Percentiles rank a stretch among this genome's conserved stretches.
Evolutionary conservation across 2,113 vertebrate genomes (phyloP).

Genomic region (Mesembrinibis cayennensis): DNA sequence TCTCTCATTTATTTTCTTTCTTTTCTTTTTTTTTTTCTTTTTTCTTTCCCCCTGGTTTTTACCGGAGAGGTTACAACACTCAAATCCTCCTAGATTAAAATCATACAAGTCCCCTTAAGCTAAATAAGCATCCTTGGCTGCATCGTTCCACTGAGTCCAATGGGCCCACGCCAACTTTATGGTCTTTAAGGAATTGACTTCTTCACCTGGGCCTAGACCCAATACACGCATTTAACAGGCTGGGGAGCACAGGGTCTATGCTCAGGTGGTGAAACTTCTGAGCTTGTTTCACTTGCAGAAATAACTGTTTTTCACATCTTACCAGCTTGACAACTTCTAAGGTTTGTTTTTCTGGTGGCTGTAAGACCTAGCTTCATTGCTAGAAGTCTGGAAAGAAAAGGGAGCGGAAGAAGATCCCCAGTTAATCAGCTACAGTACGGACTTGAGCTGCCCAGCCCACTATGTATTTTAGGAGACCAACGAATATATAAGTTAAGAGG

Average conservation of each 20-base stretch:
- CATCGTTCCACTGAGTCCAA: not conserved
- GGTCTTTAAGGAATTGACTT: not conserved
- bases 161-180: not conserved
- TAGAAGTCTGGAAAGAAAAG: not conserved
- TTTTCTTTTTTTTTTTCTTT: not conserved
- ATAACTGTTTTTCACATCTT: not conserved
- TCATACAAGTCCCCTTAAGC: not conserved
- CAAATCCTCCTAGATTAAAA: not conserved
- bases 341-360: not conserved
- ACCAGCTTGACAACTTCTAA: not conserved
- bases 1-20: not conserved
- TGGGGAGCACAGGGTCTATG: not conserved
- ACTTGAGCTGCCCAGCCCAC: not conserved
- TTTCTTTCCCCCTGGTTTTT: not conserved
- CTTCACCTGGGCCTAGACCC: not conserved
- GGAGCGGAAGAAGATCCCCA: not conserved
- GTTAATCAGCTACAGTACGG: not conserved
- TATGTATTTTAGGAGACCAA: not conserved
- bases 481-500: not conserved
- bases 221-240: not conserved
- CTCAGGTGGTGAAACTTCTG: not conserved
- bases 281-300: not conserved
- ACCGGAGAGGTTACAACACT: not conserved
- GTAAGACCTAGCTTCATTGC: not conserved
- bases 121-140: not conserved